Evolutionary conservation across 2,888 invertebrate genomes (phyloP).

Genomic region (Oligia strigilis): DNA sequence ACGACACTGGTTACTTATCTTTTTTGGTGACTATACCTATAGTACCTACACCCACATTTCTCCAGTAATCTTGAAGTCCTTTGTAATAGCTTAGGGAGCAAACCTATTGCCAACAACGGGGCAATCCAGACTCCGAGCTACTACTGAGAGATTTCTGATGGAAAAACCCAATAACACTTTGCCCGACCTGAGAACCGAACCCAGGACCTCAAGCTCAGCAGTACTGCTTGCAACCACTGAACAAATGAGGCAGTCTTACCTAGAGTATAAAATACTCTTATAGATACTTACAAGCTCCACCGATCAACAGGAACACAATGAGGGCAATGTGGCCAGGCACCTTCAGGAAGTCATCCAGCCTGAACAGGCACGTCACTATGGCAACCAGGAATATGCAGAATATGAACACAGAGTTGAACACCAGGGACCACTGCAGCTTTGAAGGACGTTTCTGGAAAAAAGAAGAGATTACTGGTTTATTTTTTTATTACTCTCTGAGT

Average conservation of each 20-base stretch:
- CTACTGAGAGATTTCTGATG: not conserved
- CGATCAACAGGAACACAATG: slow-evolving; percentile 74
- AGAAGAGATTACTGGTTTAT: not conserved
- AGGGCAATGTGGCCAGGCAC: slow-evolving; percentile 74
- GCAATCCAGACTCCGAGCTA: not conserved
- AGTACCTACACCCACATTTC: too few species aligned
- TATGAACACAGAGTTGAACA: slow-evolving; percentile 87
- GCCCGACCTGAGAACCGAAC: not conserved
- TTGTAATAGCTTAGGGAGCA: not conserved
- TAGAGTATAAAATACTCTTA: not conserved
- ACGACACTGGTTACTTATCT: too few species aligned
- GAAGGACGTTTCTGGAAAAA: slow-evolving; percentile 81
- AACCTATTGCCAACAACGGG: not conserved
- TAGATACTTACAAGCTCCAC: slow-evolving; percentile 77
- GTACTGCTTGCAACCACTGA: not conserved
- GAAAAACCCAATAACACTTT: not conserved
- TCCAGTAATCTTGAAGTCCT: not conserved
- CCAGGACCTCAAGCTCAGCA: not conserved
- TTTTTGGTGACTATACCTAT: too few species aligned
- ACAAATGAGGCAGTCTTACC: not conserved
- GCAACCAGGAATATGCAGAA: slow-evolving; percentile 85
- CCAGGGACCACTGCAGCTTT: slow-evolving; percentile 81
- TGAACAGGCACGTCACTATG: slow-evolving; percentile 83
- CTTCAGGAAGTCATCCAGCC: slow-evolving; percentile 73
- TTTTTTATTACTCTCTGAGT: not conserved